Evolutionary conservation across 1,140 invertebrate species (phyloP), one percentile per base, ranked within the genome.

Genomic region (Apolygus lucorum): DNA sequence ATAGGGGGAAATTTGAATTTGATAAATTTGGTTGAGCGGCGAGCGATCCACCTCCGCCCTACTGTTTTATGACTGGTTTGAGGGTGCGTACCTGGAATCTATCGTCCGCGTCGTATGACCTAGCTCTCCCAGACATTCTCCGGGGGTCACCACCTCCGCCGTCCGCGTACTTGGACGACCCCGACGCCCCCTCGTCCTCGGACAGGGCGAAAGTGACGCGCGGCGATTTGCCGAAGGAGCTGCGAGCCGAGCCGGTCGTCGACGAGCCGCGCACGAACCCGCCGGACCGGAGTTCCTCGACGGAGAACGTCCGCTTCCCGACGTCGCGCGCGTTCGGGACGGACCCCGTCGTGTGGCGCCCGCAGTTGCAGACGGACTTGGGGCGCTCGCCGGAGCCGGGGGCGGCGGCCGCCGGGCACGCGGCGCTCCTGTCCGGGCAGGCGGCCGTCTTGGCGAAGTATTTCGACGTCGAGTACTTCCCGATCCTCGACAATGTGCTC

Each of bases 151-250:
- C 59, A 62, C 59, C 21, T 62, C 59, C 17, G 1, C 26, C 21
- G 2, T 25, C 62, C 26, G 22, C 17, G 2, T 21, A 26, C 2
- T 25, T 8, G 1, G 62, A 71, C 29, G 67, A 66, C n/a, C n/a
- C n/a, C n/a, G n/a, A n/a, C 0, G 73, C 74, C 13, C 72, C 72
- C 27, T 68, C 68, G 28, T 75, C 72, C 69, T 76, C 74, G 34
- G 75, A 75, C 24, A 76, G 66, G 2, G 75, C 75, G 26, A 76
- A 76, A 0, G 74, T 76, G 1, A 76, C 75, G n/a, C 75, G 66
- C 0, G 75, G 75, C n/a, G 74, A 72, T 28, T 75, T 75, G 17
- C 75, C 75, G 29, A 76, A 76, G 28, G 75, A 76, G 49, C 74
- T 73, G 27, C 72, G 67, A 27, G 69, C 71, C 49, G 73, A 72